Conservation (phyloP, 2,797 vertebrate genomes). For the Alca torda region DNA sequence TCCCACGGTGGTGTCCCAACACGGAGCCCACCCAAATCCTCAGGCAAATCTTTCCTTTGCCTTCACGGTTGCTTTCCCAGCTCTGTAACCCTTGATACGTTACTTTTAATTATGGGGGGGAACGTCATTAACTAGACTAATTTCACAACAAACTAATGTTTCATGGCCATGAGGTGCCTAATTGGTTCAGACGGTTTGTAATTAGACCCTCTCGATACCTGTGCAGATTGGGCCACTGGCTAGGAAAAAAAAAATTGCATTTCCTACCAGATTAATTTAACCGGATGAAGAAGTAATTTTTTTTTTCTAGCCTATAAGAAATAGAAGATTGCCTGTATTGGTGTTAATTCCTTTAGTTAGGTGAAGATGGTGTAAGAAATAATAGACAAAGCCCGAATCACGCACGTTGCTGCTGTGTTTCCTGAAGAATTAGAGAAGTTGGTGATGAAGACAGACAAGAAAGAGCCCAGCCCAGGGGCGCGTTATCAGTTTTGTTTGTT, state of each 20-base stretch:
- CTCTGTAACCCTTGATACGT: rapidly evolving
- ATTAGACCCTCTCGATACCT: background rate
- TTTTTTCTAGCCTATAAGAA: background rate
- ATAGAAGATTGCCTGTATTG: background rate
- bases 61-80: background rate
- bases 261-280: background rate
- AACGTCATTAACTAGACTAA: rapidly evolving
- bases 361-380: background rate
- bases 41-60: background rate
- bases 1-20: rapidly evolving
- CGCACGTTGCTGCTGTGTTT: rapidly evolving
- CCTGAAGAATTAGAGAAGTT: background rate
- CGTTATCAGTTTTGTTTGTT: rapidly evolving
- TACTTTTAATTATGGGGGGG: background rate
- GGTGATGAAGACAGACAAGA: background rate
- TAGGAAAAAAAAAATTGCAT: background rate
- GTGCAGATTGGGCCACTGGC: background rate
- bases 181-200: background rate
- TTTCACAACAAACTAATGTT: background rate
- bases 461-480: background rate
- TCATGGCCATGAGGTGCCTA: background rate
- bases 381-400: background rate
- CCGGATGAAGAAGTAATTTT: background rate
- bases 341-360: background rate
- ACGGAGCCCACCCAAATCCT: background rate